A percentile compares a stretch with the other conserved stretches of the same genome.
Conservation (phyloP, 2,888 invertebrate genomes). For the Pseudolycoriella hygida region DNA sequence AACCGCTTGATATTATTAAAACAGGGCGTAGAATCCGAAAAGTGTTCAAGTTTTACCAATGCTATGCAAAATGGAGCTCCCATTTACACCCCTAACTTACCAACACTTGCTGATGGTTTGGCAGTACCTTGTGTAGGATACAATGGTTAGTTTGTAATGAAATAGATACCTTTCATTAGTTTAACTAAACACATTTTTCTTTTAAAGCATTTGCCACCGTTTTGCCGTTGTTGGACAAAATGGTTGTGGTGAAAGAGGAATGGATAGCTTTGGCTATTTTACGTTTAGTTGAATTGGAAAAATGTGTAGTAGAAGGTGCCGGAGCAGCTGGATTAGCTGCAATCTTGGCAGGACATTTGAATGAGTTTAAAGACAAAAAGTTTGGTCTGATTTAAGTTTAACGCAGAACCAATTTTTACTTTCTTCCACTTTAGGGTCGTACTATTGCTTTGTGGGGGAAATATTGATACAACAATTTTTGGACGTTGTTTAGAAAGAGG, state of each 20-base stretch:
- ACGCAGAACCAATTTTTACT: neutral
- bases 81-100: conserved; percentile 42
- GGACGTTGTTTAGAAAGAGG: conserved; percentile 79
- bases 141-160: conserved; percentile 34
- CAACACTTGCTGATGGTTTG: conserved; percentile 74
- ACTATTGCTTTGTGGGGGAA: conserved; percentile 69
- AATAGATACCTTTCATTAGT: too few species aligned
- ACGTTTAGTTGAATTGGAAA: conserved; percentile 62
- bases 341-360: conserved; percentile 44
- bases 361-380: conserved; percentile 6
- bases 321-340: conserved; percentile 77
- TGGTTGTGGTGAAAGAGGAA: conserved; percentile 66
- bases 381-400: neutral
- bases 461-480: conserved; percentile 81
- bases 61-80: conserved; percentile 56
- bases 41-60: conserved; percentile 68
- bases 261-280: conserved; percentile 70
- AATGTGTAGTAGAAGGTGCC: conserved; percentile 82
- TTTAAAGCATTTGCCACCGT: conserved; percentile 53
- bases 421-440: conserved; percentile 46
- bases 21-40: conserved; percentile 82
- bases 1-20: too few species aligned
- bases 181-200: too few species aligned
- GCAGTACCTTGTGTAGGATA: conserved; percentile 77
- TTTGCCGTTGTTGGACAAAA: conserved; percentile 52